Conservation (phyloP, 1,140 invertebrate genomes). For the Apocrypta bakeri region DNA sequence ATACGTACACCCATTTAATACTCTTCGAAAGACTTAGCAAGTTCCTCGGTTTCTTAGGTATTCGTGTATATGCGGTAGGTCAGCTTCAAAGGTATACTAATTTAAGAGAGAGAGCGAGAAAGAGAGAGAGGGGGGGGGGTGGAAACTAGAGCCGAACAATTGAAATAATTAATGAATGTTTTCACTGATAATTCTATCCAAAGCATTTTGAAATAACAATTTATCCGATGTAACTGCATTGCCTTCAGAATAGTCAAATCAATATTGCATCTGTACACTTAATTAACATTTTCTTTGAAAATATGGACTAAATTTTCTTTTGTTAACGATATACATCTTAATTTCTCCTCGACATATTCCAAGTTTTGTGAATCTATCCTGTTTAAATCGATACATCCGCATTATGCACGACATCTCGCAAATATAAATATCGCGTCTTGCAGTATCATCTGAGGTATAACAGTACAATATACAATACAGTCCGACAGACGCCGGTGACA, state of each 20-base stretch:
- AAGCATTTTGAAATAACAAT: no score
- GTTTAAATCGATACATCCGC: background rate
- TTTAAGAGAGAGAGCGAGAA: background rate
- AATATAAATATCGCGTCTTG: background rate
- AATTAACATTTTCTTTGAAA: no score
- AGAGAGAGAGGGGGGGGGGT: background rate
- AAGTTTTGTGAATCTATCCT: background rate
- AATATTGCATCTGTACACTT: no score
- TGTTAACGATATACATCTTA: no score
- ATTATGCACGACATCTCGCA: background rate
- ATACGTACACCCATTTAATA: background rate
- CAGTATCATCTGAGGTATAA: background rate
- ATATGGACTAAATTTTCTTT: no score
- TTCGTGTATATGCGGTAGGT: background rate
- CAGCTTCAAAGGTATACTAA: slow-evolving; percentile 25
- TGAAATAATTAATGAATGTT: slow-evolving; percentile 48
- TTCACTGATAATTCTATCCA: slow-evolving; percentile 13
- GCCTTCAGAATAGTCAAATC: no score
- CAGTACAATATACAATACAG: background rate
- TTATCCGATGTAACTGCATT: no score
- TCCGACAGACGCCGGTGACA: background rate
- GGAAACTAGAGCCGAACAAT: slow-evolving; percentile 22
- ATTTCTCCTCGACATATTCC: no score
- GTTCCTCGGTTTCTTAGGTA: slow-evolving; percentile 12
- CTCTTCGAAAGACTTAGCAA: slow-evolving; percentile 39